Conservation (phyloP, 2,797 vertebrate genomes). For the Pseudocheirus occidentalis region DNA sequence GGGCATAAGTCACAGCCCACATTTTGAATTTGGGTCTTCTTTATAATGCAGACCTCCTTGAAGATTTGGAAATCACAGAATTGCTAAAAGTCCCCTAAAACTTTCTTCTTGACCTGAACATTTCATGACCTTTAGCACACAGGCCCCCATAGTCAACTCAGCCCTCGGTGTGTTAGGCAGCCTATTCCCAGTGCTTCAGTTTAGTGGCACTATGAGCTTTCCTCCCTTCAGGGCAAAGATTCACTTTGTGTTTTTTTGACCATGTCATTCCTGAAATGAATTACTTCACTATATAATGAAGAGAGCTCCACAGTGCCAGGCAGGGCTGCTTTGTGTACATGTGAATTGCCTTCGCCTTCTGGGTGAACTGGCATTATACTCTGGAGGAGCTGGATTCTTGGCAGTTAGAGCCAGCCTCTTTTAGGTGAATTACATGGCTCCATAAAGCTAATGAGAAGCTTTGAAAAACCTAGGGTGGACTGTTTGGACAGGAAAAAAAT, state of each 20-base stretch:
- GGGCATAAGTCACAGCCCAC: background rate
- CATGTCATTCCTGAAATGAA: background rate
- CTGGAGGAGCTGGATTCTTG: background rate
- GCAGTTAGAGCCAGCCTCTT: background rate
- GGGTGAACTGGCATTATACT: background rate
- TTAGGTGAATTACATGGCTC: background rate
- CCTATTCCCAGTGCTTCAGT: background rate
- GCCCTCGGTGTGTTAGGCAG: background rate
- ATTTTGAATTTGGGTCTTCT: background rate
- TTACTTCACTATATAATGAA: background rate
- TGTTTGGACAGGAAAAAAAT: background rate
- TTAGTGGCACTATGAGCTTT: background rate
- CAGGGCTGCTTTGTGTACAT: background rate
- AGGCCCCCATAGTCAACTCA: background rate
- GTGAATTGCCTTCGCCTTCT: background rate
- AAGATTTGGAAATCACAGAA: background rate
- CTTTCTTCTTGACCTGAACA: background rate
- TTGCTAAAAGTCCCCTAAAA: background rate
- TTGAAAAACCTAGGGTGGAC: background rate
- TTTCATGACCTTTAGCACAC: background rate
- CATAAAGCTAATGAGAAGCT: background rate
- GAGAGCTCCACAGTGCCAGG: background rate
- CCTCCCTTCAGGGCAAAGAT: background rate
- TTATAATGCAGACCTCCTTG: background rate
- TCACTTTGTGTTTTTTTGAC: background rate